Conservation (phyloP, 2,797 vertebrate species). For the Smutsia temminckii region DNA sequence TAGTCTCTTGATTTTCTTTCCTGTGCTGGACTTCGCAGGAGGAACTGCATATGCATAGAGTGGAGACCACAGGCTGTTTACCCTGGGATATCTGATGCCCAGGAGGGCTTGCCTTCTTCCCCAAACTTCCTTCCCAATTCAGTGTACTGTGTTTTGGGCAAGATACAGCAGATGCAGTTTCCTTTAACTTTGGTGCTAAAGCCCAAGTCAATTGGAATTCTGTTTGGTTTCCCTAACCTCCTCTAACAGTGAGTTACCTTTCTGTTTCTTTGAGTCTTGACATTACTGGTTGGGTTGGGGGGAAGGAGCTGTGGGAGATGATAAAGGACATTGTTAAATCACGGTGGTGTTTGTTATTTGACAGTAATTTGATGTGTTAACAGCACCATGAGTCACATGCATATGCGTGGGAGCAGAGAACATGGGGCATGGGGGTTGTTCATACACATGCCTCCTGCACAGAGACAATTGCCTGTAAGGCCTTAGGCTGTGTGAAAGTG, state of each 20-base stretch:
- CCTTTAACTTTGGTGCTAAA: neutral
- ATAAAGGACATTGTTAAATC: neutral
- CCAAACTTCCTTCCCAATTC: neutral
- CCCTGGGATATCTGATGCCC: neutral
- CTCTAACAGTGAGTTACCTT: neutral
- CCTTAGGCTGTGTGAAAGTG: neutral
- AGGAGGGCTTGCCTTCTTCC: neutral
- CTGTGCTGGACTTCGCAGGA: constrained; percentile 26
- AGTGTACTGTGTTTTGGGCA: neutral
- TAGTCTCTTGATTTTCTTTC: constrained; percentile 63
- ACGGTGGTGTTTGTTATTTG: neutral
- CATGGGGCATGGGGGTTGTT: neutral
- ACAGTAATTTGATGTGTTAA: neutral
- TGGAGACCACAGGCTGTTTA: neutral
- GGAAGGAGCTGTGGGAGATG: neutral
- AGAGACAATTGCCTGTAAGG: neutral
- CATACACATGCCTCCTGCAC: neutral
- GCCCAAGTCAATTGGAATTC: neutral
- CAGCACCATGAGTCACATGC: neutral
- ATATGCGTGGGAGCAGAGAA: neutral
- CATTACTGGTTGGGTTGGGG: neutral
- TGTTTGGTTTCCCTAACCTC: neutral
- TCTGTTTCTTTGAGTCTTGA: neutral
- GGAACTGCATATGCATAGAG: neutral
- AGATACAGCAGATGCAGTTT: neutral